These are phyloP conservation scores for Bacillus rossius DNA, from an alignment of 1,140 invertebrate genomes.

Conservation along the genomic window DNA sequence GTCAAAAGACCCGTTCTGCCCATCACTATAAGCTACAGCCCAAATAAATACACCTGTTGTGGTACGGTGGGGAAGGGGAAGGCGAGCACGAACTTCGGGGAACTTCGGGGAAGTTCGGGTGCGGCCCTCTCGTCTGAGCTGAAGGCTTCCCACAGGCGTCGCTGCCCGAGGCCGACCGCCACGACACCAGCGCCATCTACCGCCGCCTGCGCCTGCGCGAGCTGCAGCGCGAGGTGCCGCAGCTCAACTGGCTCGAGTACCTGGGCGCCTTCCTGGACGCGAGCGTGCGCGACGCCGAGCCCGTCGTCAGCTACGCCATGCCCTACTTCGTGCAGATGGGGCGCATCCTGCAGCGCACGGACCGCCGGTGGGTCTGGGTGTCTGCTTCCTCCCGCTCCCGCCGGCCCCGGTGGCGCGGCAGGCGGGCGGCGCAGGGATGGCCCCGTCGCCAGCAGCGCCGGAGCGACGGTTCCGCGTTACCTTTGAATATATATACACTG, in stretches of 20 bases:
- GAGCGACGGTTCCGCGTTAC: not conserved
- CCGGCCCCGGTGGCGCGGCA: not conserved
- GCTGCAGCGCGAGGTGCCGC: slow-evolving; percentile 59
- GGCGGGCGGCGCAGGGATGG: not conserved
- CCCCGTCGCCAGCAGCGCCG: not conserved
- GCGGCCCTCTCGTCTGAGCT: too few species aligned
- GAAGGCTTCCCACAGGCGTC: slow-evolving; percentile 51
- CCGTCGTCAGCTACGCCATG: slow-evolving; percentile 73
- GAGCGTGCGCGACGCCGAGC: slow-evolving; percentile 59
- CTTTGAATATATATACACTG: too few species aligned
- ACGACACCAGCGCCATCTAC: slow-evolving; percentile 75
- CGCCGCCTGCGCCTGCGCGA: slow-evolving; percentile 59
- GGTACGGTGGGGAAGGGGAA: too few species aligned
- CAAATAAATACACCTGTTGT: too few species aligned
- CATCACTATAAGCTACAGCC: too few species aligned
- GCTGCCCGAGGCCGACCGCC: slow-evolving; percentile 70
- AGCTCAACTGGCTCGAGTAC: slow-evolving; percentile 74
- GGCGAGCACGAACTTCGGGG: too few species aligned
- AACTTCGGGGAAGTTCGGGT: too few species aligned
- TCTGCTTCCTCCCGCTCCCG: not conserved
- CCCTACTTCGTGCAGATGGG: slow-evolving; percentile 75
- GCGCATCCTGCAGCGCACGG: slow-evolving; percentile 58
- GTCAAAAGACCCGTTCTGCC: too few species aligned
- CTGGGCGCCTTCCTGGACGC: slow-evolving; percentile 60
- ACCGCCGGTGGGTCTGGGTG: slow-evolving; percentile 62